phyloP scores from a whole-genome alignment of 1,140 invertebrate genomes.

The Drosophila equinoxialis region DNA sequence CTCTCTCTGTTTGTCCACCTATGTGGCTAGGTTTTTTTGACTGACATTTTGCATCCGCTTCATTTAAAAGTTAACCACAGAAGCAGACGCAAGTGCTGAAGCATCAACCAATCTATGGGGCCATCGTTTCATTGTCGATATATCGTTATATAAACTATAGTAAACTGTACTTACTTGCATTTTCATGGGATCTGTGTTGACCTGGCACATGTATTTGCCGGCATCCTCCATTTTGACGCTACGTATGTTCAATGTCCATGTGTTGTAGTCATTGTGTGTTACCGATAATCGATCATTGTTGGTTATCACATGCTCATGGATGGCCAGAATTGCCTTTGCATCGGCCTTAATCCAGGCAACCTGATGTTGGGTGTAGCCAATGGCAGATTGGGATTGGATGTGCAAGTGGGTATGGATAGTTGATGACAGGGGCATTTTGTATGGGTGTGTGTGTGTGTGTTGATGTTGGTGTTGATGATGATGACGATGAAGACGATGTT shows the following conservation, averaged over 20 bases:
- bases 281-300: constrained; percentile 93
- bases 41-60: too few species aligned
- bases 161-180: constrained; percentile 88
- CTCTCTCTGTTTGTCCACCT: too few species aligned
- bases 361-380: constrained; percentile 83
- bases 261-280: constrained; percentile 93
- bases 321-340: constrained; percentile 94
- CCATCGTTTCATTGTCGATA: not conserved
- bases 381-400: constrained; percentile 12
- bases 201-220: constrained; percentile 96
- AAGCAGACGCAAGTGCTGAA: too few species aligned
- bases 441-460: constrained; percentile 18
- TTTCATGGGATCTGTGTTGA: constrained; percentile 97
- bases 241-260: constrained; percentile 93
- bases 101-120: too few species aligned
- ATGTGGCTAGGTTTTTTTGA: too few species aligned
- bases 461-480: constrained; percentile 23
- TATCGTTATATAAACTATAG: not conserved
- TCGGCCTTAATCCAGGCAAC: constrained; percentile 97
- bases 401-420: constrained; percentile 14
- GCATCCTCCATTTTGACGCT: constrained; percentile 92
- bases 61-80: too few species aligned
- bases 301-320: constrained; percentile 95
- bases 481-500: constrained; percentile 43
- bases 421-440: constrained; percentile 58